Evolutionary conservation across 2,113 vertebrate genomes (phyloP).

Genomic region (Halichoeres trimaculatus): DNA sequence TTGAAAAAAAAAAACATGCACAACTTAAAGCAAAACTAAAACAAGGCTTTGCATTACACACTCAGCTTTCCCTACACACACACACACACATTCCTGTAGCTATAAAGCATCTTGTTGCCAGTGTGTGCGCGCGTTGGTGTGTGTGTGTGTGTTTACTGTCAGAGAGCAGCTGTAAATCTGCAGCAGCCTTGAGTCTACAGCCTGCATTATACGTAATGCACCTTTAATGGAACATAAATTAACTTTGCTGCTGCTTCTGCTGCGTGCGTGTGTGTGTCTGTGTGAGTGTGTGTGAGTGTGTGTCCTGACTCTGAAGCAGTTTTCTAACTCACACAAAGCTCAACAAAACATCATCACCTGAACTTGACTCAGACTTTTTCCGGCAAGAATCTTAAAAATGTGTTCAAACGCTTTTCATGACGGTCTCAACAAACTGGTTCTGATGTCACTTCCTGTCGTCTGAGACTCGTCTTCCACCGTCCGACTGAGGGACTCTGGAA

Average conservation of each 20-base stretch:
- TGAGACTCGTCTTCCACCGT: too few species aligned
- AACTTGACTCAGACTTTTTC: too few species aligned
- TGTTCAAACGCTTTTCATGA: too few species aligned
- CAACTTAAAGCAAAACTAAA: background rate
- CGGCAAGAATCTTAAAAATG: too few species aligned
- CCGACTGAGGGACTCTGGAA: too few species aligned
- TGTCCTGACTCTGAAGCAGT: background rate
- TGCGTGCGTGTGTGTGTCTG: slow-evolving; percentile 1
- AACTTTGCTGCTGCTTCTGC: background rate
- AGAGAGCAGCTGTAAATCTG: slow-evolving; percentile 38
- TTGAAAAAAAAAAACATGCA: background rate
- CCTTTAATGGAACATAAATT: slow-evolving; percentile 44
- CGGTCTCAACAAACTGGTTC: too few species aligned
- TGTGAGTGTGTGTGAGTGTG: slow-evolving; percentile 6
- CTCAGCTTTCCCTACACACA: background rate
- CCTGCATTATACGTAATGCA: slow-evolving; percentile 20
- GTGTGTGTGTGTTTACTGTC: slow-evolving; percentile 24
- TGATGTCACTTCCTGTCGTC: too few species aligned
- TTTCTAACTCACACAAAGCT: too few species aligned
- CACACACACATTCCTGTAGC: background rate
- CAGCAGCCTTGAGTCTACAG: slow-evolving; percentile 25
- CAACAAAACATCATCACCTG: too few species aligned
- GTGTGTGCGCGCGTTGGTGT: background rate
- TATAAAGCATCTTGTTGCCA: slow-evolving; percentile 6
- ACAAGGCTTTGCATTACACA: background rate